A percentile compares a stretch with the other conserved stretches of the same genome.
Evolutionary conservation across 2,113 vertebrate genomes (phyloP).

Genomic region (Catharus fuscescens): DNA sequence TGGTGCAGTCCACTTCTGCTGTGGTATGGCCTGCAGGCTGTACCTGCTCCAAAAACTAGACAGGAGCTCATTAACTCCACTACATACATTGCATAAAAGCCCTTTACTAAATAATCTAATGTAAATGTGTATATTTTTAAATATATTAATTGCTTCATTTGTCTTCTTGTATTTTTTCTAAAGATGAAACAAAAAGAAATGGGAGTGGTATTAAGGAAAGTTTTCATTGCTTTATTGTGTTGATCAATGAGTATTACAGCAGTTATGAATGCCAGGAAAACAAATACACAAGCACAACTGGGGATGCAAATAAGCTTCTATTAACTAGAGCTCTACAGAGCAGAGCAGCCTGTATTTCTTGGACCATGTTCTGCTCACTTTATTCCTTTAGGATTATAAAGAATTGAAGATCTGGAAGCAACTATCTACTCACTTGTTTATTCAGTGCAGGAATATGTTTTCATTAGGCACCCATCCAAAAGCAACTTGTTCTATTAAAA

Average conservation of each 20-base stretch:
- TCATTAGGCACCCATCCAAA: conserved; percentile 59
- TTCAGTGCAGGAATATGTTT: conserved; percentile 49
- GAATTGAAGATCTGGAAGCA: conserved; percentile 51
- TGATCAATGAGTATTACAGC: neutral
- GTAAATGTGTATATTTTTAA: neutral
- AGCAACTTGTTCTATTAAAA: conserved; percentile 51
- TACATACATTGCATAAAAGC: neutral
- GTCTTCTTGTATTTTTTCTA: neutral
- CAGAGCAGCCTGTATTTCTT: conserved; percentile 36
- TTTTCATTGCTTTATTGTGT: neutral
- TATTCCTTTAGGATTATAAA: conserved; percentile 64
- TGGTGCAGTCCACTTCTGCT: neutral
- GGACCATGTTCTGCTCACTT: neutral
- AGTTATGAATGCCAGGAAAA: neutral
- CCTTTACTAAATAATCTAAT: neutral
- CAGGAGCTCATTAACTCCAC: neutral
- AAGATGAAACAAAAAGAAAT: neutral
- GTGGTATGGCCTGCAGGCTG: neutral
- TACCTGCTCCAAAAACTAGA: neutral
- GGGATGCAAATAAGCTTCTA: neutral
- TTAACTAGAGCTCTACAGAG: conserved; percentile 46
- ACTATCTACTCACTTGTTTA: conserved; percentile 51
- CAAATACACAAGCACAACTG: neutral
- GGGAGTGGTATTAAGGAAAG: neutral
- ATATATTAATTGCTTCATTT: neutral